phyloP scores from a whole-genome alignment of 2,113 vertebrate species.

The Mus musculus region DNA sequence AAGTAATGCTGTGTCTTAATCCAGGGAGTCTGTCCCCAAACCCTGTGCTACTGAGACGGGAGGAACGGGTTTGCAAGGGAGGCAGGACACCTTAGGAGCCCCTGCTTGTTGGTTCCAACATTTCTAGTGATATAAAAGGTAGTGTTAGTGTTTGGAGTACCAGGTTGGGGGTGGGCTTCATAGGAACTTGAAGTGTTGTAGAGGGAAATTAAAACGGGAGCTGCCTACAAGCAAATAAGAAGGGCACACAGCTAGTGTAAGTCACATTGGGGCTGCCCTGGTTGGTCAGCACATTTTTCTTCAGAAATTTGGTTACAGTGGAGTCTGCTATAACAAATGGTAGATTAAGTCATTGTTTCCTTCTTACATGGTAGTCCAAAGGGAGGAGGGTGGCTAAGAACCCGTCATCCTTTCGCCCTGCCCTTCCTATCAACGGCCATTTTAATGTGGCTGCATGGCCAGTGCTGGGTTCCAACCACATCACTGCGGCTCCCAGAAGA shows the following conservation, averaged over 20 bases:
- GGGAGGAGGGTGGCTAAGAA: not conserved
- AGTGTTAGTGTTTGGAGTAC: not conserved
- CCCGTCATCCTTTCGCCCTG: not conserved
- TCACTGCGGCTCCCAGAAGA: not conserved
- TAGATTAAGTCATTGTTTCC: not conserved
- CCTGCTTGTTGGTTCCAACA: not conserved
- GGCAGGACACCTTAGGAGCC: not conserved
- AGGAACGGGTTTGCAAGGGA: not conserved
- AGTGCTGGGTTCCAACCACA: not conserved
- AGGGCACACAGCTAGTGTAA: not conserved
- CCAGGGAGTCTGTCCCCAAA: not conserved
- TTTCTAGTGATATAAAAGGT: not conserved
- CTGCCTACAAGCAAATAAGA: not conserved
- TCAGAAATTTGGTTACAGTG: not conserved
- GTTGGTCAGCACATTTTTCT: not conserved
- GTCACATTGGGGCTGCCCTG: not conserved
- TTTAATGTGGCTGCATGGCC: not conserved
- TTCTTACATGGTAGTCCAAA: not conserved
- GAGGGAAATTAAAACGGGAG: not conserved
- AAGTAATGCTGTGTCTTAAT: not conserved
- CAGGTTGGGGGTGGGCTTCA: not conserved
- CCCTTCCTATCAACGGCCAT: not conserved
- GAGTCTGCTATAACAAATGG: not conserved
- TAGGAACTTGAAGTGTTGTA: not conserved
- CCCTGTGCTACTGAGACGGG: not conserved